Evolutionary conservation across 2,113 vertebrate species (phyloP).

Genomic region (Neolamprologus variostigma): DNA sequence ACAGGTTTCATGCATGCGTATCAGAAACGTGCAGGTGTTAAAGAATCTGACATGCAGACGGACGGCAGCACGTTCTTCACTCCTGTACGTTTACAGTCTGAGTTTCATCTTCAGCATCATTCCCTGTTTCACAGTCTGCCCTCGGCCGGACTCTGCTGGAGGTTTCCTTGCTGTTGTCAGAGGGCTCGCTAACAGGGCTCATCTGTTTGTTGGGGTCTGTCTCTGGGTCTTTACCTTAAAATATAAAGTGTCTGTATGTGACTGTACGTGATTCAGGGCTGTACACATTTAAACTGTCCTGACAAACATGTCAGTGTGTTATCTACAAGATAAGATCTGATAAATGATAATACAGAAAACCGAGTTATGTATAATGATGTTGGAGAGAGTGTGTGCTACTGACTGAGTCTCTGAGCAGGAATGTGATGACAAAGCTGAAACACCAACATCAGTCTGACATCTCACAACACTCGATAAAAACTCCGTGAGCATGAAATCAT

Average conservation of each 20-base stretch:
- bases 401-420: not conserved
- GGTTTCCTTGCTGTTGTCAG: not conserved
- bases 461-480: not conserved
- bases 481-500: not conserved
- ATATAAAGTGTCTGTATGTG: not conserved
- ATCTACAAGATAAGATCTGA: not conserved
- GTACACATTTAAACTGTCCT: not conserved
- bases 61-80: not conserved
- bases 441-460: not conserved
- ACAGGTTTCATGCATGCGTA: not conserved
- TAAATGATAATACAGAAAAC: not conserved
- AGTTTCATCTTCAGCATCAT: not conserved
- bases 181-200: not conserved
- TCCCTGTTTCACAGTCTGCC: not conserved
- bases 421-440: not conserved
- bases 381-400: not conserved
- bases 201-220: not conserved
- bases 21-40: not conserved
- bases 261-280: not conserved
- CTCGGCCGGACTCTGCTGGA: not conserved
- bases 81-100: fast-evolving
- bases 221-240: not conserved
- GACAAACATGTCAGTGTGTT: not conserved
- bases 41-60: not conserved
- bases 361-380: not conserved